Evolutionary conservation across 2,888 invertebrate species (phyloP), one percentile per base, ranked within the genome.

Genomic region (Dyspetes luteomarginatus): DNA sequence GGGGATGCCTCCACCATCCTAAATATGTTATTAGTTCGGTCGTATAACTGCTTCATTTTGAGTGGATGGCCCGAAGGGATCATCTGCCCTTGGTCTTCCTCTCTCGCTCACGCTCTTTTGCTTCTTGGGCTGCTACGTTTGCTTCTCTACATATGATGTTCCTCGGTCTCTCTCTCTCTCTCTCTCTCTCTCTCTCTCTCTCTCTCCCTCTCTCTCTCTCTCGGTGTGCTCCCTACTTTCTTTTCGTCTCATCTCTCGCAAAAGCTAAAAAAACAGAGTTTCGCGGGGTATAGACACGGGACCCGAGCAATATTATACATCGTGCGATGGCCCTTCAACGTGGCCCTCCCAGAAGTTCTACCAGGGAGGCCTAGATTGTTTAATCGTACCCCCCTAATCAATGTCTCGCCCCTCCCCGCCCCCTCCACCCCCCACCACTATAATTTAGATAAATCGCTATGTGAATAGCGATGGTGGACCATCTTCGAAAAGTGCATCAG

Each of bases 11-110:
- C 85, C 69, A 86, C 86, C 86, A 86, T 88, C 89, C 91, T 91
- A 92, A 92, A 91, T 92, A 91, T 92, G 91, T 92, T 92, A 92
- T 92, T 92, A 92, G 91, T 89, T 90, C 88, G 91, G 90, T 91
- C 91, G 91, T 92, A 91, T 92, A 92, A 92, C 91, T 89, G 91
- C 91, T 92, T 92, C 91, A 92, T 92, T 92, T 91, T 88, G 89
- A 88, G 90, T 87, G 89, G 88, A 89, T 89, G 88, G 88, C 92
- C 91, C 83, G 87, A 88, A 89, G 92, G 91, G 88, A 91, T 91
- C 91, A 88, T 91, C 91, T 90, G 89, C 90, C 87, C 85, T 15
- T 26, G 41, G 43, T 28, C 41, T 67, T 50, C 26, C 64, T 80
- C 80, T 83, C 80, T 80, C 81, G 72, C 73, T 45, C 45, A 30